Evolutionary conservation across 1,140 invertebrate genomes (phyloP).

Genomic region (Phthorimaea operculella): DNA sequence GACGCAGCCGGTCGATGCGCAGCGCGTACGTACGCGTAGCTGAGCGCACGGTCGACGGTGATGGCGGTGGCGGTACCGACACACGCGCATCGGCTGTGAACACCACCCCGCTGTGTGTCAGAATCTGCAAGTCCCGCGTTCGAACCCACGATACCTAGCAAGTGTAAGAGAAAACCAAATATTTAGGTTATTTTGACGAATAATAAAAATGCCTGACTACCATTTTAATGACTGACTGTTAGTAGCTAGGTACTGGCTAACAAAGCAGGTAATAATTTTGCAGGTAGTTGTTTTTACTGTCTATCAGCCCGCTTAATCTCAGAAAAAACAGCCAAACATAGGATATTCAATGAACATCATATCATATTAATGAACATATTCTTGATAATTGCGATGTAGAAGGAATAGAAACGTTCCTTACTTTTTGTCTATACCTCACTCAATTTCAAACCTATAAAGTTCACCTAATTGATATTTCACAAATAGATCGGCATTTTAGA

Average conservation of each 20-base stretch:
- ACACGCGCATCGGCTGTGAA: conserved; percentile 81
- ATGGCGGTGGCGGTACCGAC: conserved; percentile 21
- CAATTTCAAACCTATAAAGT: not conserved
- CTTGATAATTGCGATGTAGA: too few species aligned
- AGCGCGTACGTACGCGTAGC: conserved; percentile 42
- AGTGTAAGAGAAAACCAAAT: not conserved
- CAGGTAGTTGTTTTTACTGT: too few species aligned
- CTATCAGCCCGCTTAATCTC: too few species aligned
- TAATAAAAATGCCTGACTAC: not conserved
- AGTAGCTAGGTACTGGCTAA: too few species aligned
- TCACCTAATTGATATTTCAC: not conserved
- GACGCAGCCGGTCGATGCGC: conserved; percentile 72
- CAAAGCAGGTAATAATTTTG: too few species aligned
- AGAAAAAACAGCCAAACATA: too few species aligned
- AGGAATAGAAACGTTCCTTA: not conserved
- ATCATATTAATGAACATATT: too few species aligned
- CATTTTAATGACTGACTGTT: too few species aligned
- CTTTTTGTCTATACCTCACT: not conserved
- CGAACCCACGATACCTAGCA: conserved; percentile 82
- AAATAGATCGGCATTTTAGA: not conserved
- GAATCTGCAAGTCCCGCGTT: conserved; percentile 77
- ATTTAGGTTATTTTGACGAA: not conserved
- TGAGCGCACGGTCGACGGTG: conserved; percentile 9
- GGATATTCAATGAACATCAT: too few species aligned
- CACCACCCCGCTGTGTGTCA: conserved; percentile 74